Evolutionary conservation across 1,140 invertebrate species (phyloP), one percentile per base, ranked within the genome.

Genomic region (Drosophila sturtevanti): DNA sequence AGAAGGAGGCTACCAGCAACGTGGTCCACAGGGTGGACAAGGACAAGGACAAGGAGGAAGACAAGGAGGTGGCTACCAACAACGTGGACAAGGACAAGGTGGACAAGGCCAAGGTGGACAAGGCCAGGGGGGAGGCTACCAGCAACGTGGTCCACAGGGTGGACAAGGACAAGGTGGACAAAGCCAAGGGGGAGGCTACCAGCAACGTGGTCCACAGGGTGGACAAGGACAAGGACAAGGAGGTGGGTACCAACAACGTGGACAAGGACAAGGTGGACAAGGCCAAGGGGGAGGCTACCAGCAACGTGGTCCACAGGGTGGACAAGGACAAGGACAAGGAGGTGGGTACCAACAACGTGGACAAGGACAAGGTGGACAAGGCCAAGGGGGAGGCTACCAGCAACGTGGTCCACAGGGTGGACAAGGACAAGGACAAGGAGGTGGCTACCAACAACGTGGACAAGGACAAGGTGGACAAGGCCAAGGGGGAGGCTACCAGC

Each of bases 261-360:
- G 16, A 35, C 70, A 68, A n/a, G 60, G 54, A 18, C 48, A 31
- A 63, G 59, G 44, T 7, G 37, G 70, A 61, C 59, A 65, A 4
- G 48, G 58, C 10, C 74, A 63, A 12, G 58, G 38, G 7, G 56
- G 38, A 7, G 56, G 21, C 34, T 54, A 16, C 12, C 48, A 65
- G 16, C 35, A 27, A 41, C 37, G 55, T 38, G 44, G 44, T 27
- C 24, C 24, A 9, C 52, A 66, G 7, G 56, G 41, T 6, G 64
- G 51, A 0, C 24, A 41, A 4, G 59, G 38, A 0, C 63, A 66
- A 44, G n/a, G n/a, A n/a, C n/a, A n/a, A n/a, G n/a, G n/a, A n/a
- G 41, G 16, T 10, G 41, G 16, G 0, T 21, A 10, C 10, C 41
- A 44, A 16, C 41, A 48, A 48, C 41, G 41, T 21, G 41, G 67